Conservation (phyloP, 2,888 invertebrate genomes). For the Tachina lurida region DNA sequence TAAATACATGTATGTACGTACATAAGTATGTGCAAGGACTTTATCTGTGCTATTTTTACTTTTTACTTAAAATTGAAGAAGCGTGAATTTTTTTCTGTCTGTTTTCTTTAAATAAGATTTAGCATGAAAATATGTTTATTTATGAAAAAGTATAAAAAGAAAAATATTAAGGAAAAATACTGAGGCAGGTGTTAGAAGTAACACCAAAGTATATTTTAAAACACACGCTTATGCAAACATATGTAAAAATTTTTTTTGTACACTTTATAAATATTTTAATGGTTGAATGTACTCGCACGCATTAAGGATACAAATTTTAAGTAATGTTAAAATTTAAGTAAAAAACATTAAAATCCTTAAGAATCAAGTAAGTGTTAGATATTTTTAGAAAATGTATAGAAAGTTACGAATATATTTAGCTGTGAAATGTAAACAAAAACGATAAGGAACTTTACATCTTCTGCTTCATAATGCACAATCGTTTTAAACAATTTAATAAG, state of each 20-base stretch:
- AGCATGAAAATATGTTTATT: slow-evolving; percentile 66
- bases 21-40: slow-evolving; percentile 18
- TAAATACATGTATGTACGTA: slow-evolving; percentile 19
- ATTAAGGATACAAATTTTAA: slow-evolving; percentile 21
- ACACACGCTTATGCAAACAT: not conserved
- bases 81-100: slow-evolving; percentile 51
- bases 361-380: slow-evolving; percentile 30
- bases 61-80: slow-evolving; percentile 56
- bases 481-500: too few relatives aligned
- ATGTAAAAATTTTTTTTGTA: not conserved
- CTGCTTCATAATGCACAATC: too few relatives aligned
- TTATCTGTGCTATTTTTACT: slow-evolving; percentile 8
- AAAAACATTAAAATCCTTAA: slow-evolving; percentile 41
- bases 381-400: not conserved
- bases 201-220: slow-evolving; percentile 42
- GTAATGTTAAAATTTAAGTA: slow-evolving; percentile 27
- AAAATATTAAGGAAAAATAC: slow-evolving; percentile 34
- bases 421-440: not conserved
- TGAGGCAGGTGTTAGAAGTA: slow-evolving; percentile 68
- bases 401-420: not conserved
- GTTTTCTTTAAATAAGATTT: slow-evolving; percentile 39
- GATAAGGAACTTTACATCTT: too few relatives aligned
- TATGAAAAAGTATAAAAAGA: slow-evolving; percentile 22
- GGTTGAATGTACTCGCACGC: not conserved
- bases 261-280: slow-evolving; percentile 7